phyloP scores from a whole-genome alignment of 2,888 invertebrate genomes.

The Psylliodes chrysocephalus region DNA sequence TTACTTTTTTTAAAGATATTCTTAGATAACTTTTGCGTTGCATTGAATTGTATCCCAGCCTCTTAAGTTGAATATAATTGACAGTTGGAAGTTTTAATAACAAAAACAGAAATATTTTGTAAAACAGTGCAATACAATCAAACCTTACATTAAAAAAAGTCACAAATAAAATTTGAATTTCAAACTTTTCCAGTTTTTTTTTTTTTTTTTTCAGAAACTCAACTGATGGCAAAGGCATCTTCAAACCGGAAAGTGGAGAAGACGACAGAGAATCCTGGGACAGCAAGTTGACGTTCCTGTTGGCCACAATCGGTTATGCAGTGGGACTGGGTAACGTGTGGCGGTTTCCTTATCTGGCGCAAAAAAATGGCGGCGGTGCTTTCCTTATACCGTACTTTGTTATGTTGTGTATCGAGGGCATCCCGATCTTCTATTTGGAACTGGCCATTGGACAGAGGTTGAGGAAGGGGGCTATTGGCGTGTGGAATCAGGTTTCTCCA shows the following conservation, averaged over 20 bases:
- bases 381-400: slow-evolving; percentile 96
- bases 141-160: too few species aligned
- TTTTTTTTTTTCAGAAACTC: slow-evolving; percentile 28
- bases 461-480: slow-evolving; percentile 93
- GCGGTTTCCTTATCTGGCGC: slow-evolving; percentile 94
- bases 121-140: too few species aligned
- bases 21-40: too few species aligned
- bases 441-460: slow-evolving; percentile 93
- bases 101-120: too few species aligned
- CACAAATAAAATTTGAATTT: too few species aligned
- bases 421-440: slow-evolving; percentile 96
- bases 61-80: too few species aligned
- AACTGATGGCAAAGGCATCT: slow-evolving; percentile 69
- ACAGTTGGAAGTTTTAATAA: too few species aligned
- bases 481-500: slow-evolving; percentile 94
- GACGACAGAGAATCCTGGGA: slow-evolving; percentile 93
- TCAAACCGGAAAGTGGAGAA: slow-evolving; percentile 65
- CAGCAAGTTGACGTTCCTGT: slow-evolving; percentile 88
- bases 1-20: too few species aligned
- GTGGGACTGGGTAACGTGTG: slow-evolving; percentile 95
- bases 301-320: slow-evolving; percentile 91
- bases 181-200: too few species aligned
- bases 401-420: slow-evolving; percentile 93
- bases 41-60: too few species aligned
- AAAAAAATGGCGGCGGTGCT: slow-evolving; percentile 96